Evolutionary conservation across 2,888 invertebrate species (phyloP).

Genomic region (Aspidapion aeneum): DNA sequence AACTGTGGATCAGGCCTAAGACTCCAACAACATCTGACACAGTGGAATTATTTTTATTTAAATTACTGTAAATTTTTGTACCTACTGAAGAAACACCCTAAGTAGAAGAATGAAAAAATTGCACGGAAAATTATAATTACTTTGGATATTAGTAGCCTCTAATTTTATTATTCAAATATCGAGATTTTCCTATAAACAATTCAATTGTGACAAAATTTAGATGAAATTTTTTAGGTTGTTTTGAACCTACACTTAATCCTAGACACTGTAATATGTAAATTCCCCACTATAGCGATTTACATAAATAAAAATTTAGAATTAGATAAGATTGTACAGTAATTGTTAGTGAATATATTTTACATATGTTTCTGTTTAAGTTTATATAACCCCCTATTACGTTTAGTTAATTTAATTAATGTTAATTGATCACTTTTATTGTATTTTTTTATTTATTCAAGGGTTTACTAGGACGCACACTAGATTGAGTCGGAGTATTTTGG

Average conservation of each 20-base stretch:
- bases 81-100: too few species aligned
- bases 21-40: too few species aligned
- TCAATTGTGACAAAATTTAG: not conserved
- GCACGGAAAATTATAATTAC: too few species aligned
- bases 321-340: slow-evolving; percentile 17
- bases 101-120: too few species aligned
- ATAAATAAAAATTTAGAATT: not conserved
- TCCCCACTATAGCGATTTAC: not conserved
- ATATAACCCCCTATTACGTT: slow-evolving; percentile 26
- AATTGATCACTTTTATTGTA: slow-evolving; percentile 36
- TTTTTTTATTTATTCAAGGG: slow-evolving; percentile 35
- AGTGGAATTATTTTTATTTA: too few species aligned
- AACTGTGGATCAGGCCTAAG: too few species aligned
- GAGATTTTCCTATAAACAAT: too few species aligned
- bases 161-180: too few species aligned
- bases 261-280: not conserved
- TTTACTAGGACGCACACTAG: slow-evolving; percentile 3
- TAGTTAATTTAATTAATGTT: slow-evolving; percentile 32
- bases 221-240: not conserved
- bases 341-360: slow-evolving; percentile 22
- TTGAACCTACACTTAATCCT: too few species aligned
- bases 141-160: too few species aligned
- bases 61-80: too few species aligned
- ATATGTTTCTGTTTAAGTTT: slow-evolving; percentile 35
- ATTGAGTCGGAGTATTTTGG: not conserved